These are phyloP conservation scores for Chaetura pelagica DNA, from an alignment of 2,113 vertebrate genomes.

Conservation along the genomic window DNA sequence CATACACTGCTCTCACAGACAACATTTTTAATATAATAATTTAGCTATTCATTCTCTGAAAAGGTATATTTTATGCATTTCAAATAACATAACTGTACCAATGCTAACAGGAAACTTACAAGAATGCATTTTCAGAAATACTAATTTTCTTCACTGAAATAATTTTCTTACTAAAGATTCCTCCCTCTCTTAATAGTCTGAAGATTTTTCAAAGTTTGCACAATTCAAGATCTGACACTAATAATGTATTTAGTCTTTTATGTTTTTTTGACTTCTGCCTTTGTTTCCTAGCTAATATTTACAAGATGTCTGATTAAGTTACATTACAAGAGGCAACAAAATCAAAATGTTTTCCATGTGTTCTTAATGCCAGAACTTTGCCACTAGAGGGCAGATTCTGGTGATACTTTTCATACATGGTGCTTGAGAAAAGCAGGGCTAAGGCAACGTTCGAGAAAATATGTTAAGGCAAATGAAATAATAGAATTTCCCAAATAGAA, in stretches of 20 bases:
- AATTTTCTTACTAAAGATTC: neutral
- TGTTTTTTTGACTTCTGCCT: neutral
- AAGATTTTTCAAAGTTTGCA: neutral
- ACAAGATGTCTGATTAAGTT: neutral
- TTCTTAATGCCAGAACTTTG: neutral
- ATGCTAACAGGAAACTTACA: neutral
- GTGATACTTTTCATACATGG: neutral
- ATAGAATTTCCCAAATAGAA: neutral
- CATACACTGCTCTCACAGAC: neutral
- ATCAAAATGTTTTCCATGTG: neutral
- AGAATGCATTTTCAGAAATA: neutral
- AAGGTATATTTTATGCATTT: neutral
- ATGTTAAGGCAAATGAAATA: neutral
- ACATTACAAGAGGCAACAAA: neutral
- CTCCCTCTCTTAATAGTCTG: neutral
- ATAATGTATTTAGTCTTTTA: neutral
- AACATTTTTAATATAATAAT: neutral
- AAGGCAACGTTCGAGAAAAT: neutral
- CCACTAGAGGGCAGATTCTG: conserved; percentile 67
- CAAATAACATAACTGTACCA: neutral
- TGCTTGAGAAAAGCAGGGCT: neutral
- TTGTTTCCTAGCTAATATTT: neutral
- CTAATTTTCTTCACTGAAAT: neutral
- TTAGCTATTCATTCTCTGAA: neutral
- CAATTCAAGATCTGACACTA: neutral